phyloP scores from a whole-genome alignment of 2,888 invertebrate genomes.

The Idaea aversata region DNA sequence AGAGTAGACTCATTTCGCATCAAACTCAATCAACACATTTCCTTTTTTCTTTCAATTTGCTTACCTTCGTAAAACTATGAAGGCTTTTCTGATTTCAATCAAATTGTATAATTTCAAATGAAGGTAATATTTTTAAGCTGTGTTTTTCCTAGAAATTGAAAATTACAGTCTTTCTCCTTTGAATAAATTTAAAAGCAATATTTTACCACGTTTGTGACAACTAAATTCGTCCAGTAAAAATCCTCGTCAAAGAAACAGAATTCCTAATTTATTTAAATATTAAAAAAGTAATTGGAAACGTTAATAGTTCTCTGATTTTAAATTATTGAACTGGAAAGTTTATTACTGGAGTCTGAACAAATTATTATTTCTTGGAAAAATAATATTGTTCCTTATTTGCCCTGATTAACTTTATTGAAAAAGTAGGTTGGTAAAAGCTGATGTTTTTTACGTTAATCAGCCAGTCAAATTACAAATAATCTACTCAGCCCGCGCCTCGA shows the following conservation, averaged over 20 bases:
- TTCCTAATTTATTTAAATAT: background rate
- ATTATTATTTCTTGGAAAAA: background rate
- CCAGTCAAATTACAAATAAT: too few species aligned
- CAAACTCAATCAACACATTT: too few species aligned
- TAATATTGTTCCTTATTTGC: too few species aligned
- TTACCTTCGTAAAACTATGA: too few species aligned
- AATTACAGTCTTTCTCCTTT: background rate
- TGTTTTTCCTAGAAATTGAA: background rate
- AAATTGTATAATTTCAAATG: background rate
- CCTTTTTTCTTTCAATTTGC: too few species aligned
- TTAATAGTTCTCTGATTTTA: background rate
- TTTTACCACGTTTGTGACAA: background rate
- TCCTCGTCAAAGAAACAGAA: background rate
- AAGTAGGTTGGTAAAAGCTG: too few species aligned
- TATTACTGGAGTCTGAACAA: background rate
- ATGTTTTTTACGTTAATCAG: too few species aligned
- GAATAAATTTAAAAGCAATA: background rate
- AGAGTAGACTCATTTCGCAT: too few species aligned
- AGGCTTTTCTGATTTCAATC: too few species aligned
- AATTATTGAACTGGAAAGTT: background rate
- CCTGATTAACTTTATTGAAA: too few species aligned
- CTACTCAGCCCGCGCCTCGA: too few species aligned
- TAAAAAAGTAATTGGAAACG: background rate
- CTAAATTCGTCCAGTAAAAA: background rate
- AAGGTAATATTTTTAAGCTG: background rate